phyloP scores from a whole-genome alignment of 2,113 vertebrate genomes.

The Mastomys natalensis region DNA sequence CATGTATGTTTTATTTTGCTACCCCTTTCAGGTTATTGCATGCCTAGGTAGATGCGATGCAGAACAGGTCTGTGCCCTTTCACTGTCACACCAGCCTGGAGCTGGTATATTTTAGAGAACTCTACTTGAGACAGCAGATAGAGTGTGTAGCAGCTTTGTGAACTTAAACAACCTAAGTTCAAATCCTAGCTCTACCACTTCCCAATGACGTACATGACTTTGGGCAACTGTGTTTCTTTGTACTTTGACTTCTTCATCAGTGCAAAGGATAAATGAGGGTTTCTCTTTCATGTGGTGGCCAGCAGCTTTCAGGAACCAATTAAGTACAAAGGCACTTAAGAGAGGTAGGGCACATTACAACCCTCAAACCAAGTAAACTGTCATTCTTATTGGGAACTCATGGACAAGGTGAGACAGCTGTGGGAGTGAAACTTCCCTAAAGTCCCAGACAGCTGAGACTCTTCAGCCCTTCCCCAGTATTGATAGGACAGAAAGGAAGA shows the following conservation, averaged over 20 bases:
- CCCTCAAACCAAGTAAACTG: not conserved
- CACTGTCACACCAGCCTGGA: not conserved
- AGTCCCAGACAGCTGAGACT: slow-evolving; percentile 28
- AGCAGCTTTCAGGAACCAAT: not conserved
- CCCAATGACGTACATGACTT: not conserved
- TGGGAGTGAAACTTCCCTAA: slow-evolving; percentile 48
- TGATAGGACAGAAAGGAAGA: slow-evolving; percentile 23
- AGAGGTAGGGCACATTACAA: not conserved
- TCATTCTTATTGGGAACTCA: not conserved
- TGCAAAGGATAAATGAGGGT: not conserved
- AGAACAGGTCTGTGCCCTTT: not conserved
- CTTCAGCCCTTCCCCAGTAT: slow-evolving; percentile 44
- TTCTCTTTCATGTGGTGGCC: not conserved
- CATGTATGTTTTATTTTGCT: not conserved
- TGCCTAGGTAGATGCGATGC: not conserved
- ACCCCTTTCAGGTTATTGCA: not conserved
- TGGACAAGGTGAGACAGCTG: not conserved
- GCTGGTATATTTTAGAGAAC: not conserved
- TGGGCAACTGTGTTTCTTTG: not conserved
- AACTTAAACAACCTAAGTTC: not conserved
- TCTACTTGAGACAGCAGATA: not conserved
- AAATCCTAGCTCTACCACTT: slow-evolving; percentile 3
- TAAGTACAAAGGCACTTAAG: not conserved
- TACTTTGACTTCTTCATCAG: not conserved
- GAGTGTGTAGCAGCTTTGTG: not conserved